A percentile compares a stretch with the other conserved stretches of the same genome.
phyloP scores from a whole-genome alignment of 2,797 vertebrate species.

The Gastrophryne carolinensis region DNA sequence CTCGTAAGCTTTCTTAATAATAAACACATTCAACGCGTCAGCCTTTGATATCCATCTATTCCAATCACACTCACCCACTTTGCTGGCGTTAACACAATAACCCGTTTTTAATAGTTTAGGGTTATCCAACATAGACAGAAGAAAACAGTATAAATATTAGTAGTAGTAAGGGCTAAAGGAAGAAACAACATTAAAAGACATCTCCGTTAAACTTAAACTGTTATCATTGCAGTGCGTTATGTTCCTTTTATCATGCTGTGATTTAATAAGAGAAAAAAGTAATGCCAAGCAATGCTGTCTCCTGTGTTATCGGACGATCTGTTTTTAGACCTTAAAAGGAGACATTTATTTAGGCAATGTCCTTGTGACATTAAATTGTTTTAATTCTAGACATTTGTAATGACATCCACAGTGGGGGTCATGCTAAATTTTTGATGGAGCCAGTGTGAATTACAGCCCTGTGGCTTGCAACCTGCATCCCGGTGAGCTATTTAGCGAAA shows the following conservation, averaged over 20 bases:
- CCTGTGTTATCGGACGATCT: no score
- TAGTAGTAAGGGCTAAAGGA: neutral
- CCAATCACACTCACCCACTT: neutral
- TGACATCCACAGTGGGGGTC: no score
- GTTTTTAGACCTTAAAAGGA: slow-evolving; percentile 13
- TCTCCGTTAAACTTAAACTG: neutral
- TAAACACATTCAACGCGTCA: slow-evolving; percentile 19
- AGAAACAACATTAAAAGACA: neutral
- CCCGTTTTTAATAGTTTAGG: neutral
- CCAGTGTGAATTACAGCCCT: no score
- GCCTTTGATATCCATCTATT: neutral
- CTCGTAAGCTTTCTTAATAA: neutral
- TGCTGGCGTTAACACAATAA: neutral
- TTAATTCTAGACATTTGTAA: slow-evolving; percentile 41
- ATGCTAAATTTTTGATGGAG: no score
- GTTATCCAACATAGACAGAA: neutral
- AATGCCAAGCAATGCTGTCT: slow-evolving; percentile 5
- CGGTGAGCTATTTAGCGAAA: no score
- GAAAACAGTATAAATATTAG: neutral
- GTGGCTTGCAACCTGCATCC: no score
- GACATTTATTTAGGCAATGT: slow-evolving; percentile 12
- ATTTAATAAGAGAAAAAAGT: neutral
- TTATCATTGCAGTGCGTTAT: neutral
- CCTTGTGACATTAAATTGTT: slow-evolving; percentile 18
- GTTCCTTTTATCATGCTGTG: neutral